Conservation (phyloP, 2,888 invertebrate genomes). For the Oligia strigilis region DNA sequence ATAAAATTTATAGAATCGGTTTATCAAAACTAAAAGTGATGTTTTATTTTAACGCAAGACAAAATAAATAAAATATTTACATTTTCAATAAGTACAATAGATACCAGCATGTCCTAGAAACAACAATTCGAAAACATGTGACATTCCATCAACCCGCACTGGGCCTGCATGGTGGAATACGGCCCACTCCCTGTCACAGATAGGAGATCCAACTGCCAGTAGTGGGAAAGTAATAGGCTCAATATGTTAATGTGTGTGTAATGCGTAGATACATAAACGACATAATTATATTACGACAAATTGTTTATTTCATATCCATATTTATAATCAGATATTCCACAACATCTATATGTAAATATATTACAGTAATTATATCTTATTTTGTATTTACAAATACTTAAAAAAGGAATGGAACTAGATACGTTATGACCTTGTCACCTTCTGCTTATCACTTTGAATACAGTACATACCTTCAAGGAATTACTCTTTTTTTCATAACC, state of each 20-base stretch:
- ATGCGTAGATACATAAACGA: slow-evolving; percentile 44
- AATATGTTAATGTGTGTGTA: slow-evolving; percentile 1
- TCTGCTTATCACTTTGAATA: slow-evolving; percentile 49
- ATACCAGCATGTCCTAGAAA: background rate
- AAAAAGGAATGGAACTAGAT: slow-evolving; percentile 44
- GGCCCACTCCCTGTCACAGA: background rate
- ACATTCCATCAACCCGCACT: background rate
- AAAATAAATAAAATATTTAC: background rate
- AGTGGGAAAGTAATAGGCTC: background rate
- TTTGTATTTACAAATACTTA: slow-evolving; percentile 52
- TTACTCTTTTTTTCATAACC: slow-evolving; percentile 94
- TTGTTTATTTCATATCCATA: slow-evolving; percentile 50
- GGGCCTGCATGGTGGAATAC: background rate
- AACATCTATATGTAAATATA: slow-evolving; percentile 33
- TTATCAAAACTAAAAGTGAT: slow-evolving; percentile 33
- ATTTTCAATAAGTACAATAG: too few species aligned
- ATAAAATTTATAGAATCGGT: slow-evolving; percentile 51
- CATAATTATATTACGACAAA: slow-evolving; percentile 25
- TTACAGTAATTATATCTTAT: slow-evolving; percentile 25
- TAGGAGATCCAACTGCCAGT: background rate
- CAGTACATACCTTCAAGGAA: slow-evolving; percentile 74
- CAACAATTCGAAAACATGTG: background rate
- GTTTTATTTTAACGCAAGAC: slow-evolving; percentile 50
- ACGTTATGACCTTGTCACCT: slow-evolving; percentile 32
- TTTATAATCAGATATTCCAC: slow-evolving; percentile 43